phyloP scores from a whole-genome alignment of 1,140 invertebrate genomes.

The Pollicipes pollicipes region DNA sequence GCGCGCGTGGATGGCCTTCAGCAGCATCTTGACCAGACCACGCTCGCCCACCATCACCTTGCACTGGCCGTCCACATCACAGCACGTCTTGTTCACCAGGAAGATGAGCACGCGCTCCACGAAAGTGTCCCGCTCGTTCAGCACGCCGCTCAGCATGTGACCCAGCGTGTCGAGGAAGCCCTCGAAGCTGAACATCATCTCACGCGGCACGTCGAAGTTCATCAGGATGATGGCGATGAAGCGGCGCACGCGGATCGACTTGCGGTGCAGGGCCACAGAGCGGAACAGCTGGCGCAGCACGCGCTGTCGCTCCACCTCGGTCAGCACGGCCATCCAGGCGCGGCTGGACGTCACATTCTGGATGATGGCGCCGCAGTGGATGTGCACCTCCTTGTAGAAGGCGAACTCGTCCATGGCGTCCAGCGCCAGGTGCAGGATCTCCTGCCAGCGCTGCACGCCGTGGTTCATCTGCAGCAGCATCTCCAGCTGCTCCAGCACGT shows the following conservation, averaged over 20 bases:
- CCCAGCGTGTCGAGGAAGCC: neutral
- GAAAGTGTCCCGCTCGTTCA: slow-evolving; percentile 31
- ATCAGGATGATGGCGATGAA: neutral
- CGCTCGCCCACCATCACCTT: slow-evolving; percentile 75
- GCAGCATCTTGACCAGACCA: slow-evolving; percentile 57
- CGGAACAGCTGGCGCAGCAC: neutral
- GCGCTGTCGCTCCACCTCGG: slow-evolving; percentile 34
- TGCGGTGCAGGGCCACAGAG: neutral
- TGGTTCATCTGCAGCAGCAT: slow-evolving; percentile 1
- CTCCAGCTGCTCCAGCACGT: neutral
- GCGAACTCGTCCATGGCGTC: neutral
- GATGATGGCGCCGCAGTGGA: neutral
- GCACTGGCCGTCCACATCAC: slow-evolving; percentile 82
- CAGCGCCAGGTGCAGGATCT: neutral
- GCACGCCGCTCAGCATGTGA: neutral
- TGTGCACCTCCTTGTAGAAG: neutral
- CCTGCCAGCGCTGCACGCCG: neutral
- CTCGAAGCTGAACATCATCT: neutral
- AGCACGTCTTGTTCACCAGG: slow-evolving; percentile 83
- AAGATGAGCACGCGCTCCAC: slow-evolving; percentile 88
- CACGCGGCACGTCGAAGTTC: neutral
- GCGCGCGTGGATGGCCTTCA: neutral
- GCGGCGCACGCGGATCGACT: neutral
- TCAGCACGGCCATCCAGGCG: neutral
- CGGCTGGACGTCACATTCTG: neutral